Base-by-base conservation (phyloP, 2,888 invertebrate species). In the Habrosyne pyritoides region DNA sequence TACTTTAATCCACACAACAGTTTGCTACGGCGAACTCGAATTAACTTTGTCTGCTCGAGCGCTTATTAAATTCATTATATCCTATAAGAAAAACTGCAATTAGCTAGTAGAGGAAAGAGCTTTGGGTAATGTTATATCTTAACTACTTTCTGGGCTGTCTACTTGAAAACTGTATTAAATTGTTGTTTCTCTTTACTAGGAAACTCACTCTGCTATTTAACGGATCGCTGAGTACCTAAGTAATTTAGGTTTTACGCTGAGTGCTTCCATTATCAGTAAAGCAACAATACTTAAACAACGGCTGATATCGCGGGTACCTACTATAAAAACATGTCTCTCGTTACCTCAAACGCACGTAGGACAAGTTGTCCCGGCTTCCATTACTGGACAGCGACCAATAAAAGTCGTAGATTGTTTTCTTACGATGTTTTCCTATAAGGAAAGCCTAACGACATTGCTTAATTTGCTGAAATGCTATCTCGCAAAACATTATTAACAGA, bases 11-110 rank as follows among this genome's bases (percentile, higher is more conserved):
- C 59, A 61, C 60, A 72, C 69, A 73, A 60, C 64, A 73, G 70
- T 72, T 67, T 75, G 57, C 64, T 57, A 61, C 67, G 60, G 66
- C 57, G 55, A 73, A 64, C 70, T 69, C 52, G 52, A 69, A 68
- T 67, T 64, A 74, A 75, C 67, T 77, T 64, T 48, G 52, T 56
- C 63, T 61, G 59, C 65, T 64, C 60, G 50, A 69, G 69, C 59
- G 69, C 71, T 77, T 77, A 77, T 81, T 77, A 76, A 77, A 74
- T 79, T 75, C 64, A 78, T 79, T 76, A 74, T 55, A 55, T 55
- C 51, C 51, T 53, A 22, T 61, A 67, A 77, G 69, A 76, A 75
- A 79, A 79, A 77, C 69, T 73, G 71, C 71, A 77, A 79, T 79
- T 79, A 77, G 73, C 70, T 65, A 56, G 63, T 53, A 64, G 61